A percentile compares a stretch with the other conserved stretches of the same genome.
Evolutionary conservation across 1,140 invertebrate genomes (phyloP).

Genomic region (Alviniconcha marisindica): DNA sequence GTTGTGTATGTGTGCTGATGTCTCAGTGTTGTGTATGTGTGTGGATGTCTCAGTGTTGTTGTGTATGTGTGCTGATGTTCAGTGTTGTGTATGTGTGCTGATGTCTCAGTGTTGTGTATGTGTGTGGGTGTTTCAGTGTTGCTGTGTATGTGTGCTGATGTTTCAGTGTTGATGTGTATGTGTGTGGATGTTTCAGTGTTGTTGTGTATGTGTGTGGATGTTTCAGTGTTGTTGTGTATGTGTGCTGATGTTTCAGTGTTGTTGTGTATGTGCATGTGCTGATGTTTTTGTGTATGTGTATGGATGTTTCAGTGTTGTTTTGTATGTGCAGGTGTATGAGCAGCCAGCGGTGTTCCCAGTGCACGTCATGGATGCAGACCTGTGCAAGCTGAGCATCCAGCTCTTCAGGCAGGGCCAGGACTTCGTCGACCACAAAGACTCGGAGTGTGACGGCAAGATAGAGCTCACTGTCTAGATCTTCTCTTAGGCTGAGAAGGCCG

Average conservation of each 20-base stretch:
- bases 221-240: not conserved
- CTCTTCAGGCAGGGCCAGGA: slow-evolving; percentile 58
- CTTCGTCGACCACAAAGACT: slow-evolving; percentile 36
- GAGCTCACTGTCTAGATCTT: slow-evolving; percentile 14
- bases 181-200: not conserved
- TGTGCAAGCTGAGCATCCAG: slow-evolving; percentile 70
- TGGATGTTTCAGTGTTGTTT: slow-evolving; percentile 9
- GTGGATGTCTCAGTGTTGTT: no score
- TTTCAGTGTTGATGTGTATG: not conserved
- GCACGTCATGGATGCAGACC: slow-evolving; percentile 66
- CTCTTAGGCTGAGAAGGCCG: no score
- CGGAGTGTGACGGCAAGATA: slow-evolving; percentile 28
- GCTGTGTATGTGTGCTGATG: not conserved
- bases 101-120: not conserved
- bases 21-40: no score
- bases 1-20: no score
- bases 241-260: not conserved
- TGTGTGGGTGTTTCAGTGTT: not conserved
- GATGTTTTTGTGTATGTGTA: not conserved
- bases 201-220: not conserved
- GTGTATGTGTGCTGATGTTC: no score
- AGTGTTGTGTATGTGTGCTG: no score
- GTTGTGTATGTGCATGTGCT: not conserved
- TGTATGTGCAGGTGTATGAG: slow-evolving; percentile 60
- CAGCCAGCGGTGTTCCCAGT: slow-evolving; percentile 57